Conservation (phyloP, 2,797 vertebrate genomes). For the Threskiornis aethiopicus region DNA sequence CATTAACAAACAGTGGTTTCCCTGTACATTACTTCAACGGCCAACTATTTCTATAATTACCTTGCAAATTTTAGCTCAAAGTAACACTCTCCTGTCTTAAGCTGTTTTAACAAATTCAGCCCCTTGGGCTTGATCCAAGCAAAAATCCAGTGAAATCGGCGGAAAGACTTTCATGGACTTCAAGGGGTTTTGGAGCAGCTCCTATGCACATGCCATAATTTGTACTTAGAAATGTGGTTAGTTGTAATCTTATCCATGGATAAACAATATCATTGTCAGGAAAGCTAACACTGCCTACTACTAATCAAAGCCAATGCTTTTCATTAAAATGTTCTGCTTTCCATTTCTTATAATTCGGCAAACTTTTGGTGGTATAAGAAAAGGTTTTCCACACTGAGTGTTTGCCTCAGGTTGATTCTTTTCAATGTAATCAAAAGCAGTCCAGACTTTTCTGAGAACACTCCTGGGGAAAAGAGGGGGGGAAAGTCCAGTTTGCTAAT, state of each 20-base stretch:
- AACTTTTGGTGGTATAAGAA: not conserved
- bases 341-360: not conserved
- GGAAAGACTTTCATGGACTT: not conserved
- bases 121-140: slow-evolving; percentile 3
- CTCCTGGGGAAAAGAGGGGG: not conserved
- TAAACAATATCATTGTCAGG: not conserved
- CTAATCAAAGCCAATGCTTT: not conserved
- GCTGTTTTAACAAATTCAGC: slow-evolving; percentile 11
- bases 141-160: slow-evolving; percentile 12
- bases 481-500: not conserved
- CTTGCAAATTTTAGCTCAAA: slow-evolving; percentile 36
- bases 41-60: slow-evolving; percentile 55
- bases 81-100: not conserved
- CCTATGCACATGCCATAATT: not conserved
- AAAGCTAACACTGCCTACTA: not conserved
- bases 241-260: not conserved
- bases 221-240: not conserved
- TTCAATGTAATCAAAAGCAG: slow-evolving; percentile 34
- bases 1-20: slow-evolving; percentile 51
- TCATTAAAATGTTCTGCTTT: slow-evolving; percentile 18
- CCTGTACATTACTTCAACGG: slow-evolving; percentile 24
- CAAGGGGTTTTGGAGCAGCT: not conserved
- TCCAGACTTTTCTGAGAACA: not conserved
- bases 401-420: slow-evolving; percentile 15
- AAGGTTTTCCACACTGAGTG: not conserved